Base-by-base conservation (phyloP, 2,888 invertebrate species). In the Sinopyrophorus schimmeli region DNA sequence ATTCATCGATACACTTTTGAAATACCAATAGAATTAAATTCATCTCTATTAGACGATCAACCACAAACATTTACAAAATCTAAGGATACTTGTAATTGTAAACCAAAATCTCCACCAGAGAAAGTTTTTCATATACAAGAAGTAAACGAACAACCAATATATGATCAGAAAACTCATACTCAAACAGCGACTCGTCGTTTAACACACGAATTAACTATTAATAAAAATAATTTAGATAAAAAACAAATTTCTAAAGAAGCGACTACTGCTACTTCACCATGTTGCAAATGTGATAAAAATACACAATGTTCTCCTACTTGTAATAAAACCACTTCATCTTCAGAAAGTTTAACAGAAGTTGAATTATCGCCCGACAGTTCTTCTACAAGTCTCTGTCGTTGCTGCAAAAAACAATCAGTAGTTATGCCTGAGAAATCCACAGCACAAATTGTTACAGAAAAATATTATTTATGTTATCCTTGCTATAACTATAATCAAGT, bases 391-490 rank as follows among this genome's bases (percentile, higher is more conserved):
- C 20, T 32, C 9, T 50, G 51, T 17, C 24, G 17, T 1, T 52
- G 51, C 30, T 41, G 46, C 16, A 32, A 37, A 14, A 12, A 12
- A 18, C 3, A 21, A n/a, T 10, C 15, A 18, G 35, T 30, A 10
- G 18, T 7, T 10, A 12, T 2, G 11, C 12, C 10, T 10, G 7
- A 1, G 1, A 24, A 31, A 21, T 28, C 47, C 1, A 23, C 18
- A 20, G 12, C 37, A 21, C 31, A 40, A 11, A 26, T 37, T 27
- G 15, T 34, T 5, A 20, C 34, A 3, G 18, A 37, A 21, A 35
- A 48, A 34, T 24, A 52, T 10, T 30, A 39, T 3, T 51, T 59
- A 11, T 62, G 62, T 26, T 37, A 53, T 27, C 58, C 59, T 1
- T 62, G 62, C 40, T 57, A 49, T 16, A 9, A 32, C 7, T 30